Evolutionary conservation across 2,888 invertebrate genomes (phyloP), one percentile per base, ranked within the genome.

Genomic region (Onthophagus sagittarius): DNA sequence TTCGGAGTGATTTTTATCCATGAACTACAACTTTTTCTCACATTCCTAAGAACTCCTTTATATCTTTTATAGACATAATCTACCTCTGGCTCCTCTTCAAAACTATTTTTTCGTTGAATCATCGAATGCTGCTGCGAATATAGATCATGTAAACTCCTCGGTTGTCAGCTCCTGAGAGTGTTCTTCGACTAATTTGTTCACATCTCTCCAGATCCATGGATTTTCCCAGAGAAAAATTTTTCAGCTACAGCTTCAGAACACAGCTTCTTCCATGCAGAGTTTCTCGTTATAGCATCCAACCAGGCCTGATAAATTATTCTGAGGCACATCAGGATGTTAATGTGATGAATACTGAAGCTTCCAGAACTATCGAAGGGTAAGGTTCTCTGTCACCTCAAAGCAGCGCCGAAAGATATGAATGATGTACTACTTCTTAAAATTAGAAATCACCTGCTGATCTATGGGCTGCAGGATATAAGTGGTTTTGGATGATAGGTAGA

Each of bases 341-440:
- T 83, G 75, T 83, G 78, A 23, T 82, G n/a, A n/a, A n/a, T n/a
- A n/a, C n/a, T n/a, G n/a, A n/a, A n/a, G 75, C 75, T 81, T 82
- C 80, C 82, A 81, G 74, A 79, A 83, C 74, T 82, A 78, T 78
- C 78, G 74, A 71, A 81, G 78, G 69, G 80, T 80, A 33, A 33
- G 33, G 33, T 33, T 33, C 33, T 33, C 33, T 7, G 33, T 33
- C 7, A 33, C 7, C 33, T 33, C 33, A 33, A 33, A 33, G 7
- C 33, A 33, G 33, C 7, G 33, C 33, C 33, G 33, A 33, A 33
- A 33, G 7, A 67, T 67, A 15, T 67, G 67, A 5, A 15, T 67
- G 67, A 15, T 67, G 67, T 67, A 67, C 67, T 15, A 67, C 15
- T 67, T 67, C 15, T 67, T 67, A 67, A 67, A 67, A 67, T 67